phyloP scores from a whole-genome alignment of 1,140 invertebrate species.

The Sarcophaga peregrina region DNA sequence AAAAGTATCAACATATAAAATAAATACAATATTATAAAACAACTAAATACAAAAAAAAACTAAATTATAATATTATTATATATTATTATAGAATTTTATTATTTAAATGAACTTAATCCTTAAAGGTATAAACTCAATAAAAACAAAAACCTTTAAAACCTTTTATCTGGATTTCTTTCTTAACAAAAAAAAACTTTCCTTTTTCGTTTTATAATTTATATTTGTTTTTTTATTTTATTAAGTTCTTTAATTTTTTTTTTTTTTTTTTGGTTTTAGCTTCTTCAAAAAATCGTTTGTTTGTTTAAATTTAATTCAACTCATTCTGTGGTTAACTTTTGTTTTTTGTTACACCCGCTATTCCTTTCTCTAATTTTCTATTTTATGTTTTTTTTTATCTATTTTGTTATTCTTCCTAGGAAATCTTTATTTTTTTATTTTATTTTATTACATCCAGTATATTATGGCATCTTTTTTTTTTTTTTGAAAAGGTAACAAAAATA shows the following conservation, averaged over 20 bases:
- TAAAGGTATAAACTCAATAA: constrained; percentile 37
- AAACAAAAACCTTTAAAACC: neutral
- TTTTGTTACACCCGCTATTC: neutral
- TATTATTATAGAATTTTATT: constrained; percentile 26
- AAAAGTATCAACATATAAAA: neutral
- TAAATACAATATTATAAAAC: neutral
- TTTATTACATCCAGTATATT: neutral
- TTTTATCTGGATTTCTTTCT: neutral
- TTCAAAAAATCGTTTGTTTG: too few relatives aligned
- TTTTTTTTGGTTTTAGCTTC: too few relatives aligned
- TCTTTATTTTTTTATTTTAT: neutral
- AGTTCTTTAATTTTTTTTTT: neutral
- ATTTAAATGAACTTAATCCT: constrained; percentile 39
- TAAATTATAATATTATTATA: neutral
- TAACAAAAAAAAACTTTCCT: neutral
- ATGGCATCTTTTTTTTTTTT: neutral
- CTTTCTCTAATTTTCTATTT: neutral
- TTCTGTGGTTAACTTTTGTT: neutral
- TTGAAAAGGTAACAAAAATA: neutral
- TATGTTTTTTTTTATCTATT: neutral
- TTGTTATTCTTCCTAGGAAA: neutral
- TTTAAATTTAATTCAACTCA: too few relatives aligned
- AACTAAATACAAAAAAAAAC: too few relatives aligned
- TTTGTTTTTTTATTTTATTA: neutral
- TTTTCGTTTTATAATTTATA: neutral